Evolutionary conservation across 2,797 vertebrate genomes (phyloP).

Genomic region (Eleutherodactylus coqui): DNA sequence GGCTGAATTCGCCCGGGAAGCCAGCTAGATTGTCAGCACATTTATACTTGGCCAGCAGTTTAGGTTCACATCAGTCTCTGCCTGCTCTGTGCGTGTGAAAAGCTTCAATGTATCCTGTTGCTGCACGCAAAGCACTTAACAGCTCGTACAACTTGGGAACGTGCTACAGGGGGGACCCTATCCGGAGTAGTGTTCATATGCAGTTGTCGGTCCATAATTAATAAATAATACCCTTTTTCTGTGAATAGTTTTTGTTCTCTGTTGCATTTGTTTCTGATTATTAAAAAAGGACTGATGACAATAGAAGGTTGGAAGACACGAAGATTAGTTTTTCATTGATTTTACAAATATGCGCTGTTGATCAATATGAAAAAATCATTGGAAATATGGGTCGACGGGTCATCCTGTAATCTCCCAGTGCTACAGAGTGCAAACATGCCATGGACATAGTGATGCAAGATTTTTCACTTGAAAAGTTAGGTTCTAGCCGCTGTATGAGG

Average conservation of each 20-base stretch:
- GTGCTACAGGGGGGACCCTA: background rate
- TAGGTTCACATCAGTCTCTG: constrained; percentile 4
- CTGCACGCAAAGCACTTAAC: background rate
- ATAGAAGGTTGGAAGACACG: too few relatives aligned
- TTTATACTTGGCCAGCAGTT: constrained; percentile 12
- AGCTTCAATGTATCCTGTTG: background rate
- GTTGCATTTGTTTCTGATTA: background rate
- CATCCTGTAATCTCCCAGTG: background rate
- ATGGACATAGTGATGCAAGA: background rate
- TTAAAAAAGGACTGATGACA: background rate
- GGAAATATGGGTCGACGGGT: background rate
- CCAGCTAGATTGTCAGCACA: constrained; percentile 7
- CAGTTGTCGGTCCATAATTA: too few relatives aligned
- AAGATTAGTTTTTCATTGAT: background rate
- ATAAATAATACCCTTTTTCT: too few relatives aligned
- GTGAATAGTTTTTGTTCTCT: background rate
- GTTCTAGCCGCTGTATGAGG: too few relatives aligned
- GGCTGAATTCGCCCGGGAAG: background rate
- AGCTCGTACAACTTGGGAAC: background rate
- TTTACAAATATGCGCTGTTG: background rate
- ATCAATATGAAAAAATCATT: background rate
- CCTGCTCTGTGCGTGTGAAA: background rate
- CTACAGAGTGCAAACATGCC: background rate
- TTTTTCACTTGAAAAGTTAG: background rate
- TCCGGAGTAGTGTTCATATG: too few relatives aligned